These are phyloP conservation scores for Clarias pachynema DNA, from an alignment of 2,797 vertebrate species.

Conservation along the genomic window DNA sequence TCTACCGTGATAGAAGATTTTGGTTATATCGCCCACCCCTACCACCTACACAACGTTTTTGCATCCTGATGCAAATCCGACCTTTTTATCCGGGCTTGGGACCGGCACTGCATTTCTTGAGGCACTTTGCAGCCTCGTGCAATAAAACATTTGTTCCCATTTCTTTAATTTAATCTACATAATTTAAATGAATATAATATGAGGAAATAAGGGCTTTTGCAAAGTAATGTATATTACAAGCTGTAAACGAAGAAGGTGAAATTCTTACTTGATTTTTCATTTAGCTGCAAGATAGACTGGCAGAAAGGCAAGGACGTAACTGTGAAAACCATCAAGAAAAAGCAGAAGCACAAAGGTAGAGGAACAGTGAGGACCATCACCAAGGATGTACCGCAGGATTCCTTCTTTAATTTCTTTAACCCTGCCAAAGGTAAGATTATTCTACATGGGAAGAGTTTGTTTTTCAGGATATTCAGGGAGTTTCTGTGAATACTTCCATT, in stretches of 20 bases:
- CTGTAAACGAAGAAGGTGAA: not conserved
- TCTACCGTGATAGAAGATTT: no score
- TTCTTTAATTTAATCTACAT: no score
- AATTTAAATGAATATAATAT: no score
- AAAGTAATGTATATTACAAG: not conserved
- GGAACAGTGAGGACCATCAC: slow-evolving; percentile 93
- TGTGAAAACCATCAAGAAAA: slow-evolving; percentile 94
- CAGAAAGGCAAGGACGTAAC: slow-evolving; percentile 96
- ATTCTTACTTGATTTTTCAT: slow-evolving; percentile 15
- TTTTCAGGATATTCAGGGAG: not conserved
- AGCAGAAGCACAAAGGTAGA: slow-evolving; percentile 97
- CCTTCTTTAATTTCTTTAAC: slow-evolving; percentile 98
- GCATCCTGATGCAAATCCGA: no score
- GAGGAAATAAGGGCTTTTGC: no score
- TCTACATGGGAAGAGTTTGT: not conserved
- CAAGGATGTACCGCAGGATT: slow-evolving; percentile 94
- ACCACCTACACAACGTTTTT: no score
- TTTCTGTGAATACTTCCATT: not conserved
- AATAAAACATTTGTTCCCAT: no score
- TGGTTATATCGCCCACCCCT: no score
- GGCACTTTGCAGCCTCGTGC: no score
- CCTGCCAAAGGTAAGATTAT: slow-evolving; percentile 86
- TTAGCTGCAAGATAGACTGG: slow-evolving; percentile 94
- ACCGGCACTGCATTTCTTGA: no score
- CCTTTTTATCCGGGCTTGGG: no score